Conservation (phyloP, 2,797 vertebrate species). For the Micropoecilia bifurca region DNA sequence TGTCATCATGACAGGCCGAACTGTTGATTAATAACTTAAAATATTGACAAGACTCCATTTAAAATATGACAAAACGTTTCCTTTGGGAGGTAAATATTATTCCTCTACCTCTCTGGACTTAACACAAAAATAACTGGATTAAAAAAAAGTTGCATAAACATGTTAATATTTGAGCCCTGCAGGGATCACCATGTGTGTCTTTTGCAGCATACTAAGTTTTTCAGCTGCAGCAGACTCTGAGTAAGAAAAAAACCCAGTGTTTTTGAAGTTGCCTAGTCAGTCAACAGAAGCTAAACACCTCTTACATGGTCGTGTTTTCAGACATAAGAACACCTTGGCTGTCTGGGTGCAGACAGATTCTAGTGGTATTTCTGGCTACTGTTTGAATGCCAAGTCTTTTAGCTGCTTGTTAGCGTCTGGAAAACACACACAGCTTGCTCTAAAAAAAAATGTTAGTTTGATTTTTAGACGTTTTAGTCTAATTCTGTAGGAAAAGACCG, state of each 20-base stretch:
- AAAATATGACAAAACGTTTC: not conserved
- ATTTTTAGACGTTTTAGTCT: conserved; percentile 54
- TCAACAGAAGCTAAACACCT: conserved; percentile 17
- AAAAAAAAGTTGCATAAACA: conserved; percentile 78
- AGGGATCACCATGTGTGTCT: conserved; percentile 59
- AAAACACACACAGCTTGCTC: not conserved
- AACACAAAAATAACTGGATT: conserved; percentile 61
- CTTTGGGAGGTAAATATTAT: conserved; percentile 39
- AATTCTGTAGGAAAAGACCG: conserved; percentile 46
- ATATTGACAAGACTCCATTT: not conserved
- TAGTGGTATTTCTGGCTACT: not conserved
- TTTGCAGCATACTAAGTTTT: conserved; percentile 60
- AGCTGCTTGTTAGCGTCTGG: not conserved
- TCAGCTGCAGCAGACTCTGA: conserved; percentile 28
- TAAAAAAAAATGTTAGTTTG: conserved; percentile 21
- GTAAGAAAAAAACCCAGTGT: conserved; percentile 12
- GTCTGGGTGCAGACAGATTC: conserved; percentile 14
- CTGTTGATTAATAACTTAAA: not conserved
- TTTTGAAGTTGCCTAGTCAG: conserved; percentile 19
- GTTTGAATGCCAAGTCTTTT: not conserved
- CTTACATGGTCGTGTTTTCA: conserved; percentile 13
- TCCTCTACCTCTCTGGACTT: conserved; percentile 58
- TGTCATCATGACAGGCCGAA: not conserved
- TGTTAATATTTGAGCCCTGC: conserved; percentile 70
- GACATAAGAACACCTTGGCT: not conserved